Base-by-base conservation (phyloP, 1,140 invertebrate species). In the Cephus cinctus region DNA sequence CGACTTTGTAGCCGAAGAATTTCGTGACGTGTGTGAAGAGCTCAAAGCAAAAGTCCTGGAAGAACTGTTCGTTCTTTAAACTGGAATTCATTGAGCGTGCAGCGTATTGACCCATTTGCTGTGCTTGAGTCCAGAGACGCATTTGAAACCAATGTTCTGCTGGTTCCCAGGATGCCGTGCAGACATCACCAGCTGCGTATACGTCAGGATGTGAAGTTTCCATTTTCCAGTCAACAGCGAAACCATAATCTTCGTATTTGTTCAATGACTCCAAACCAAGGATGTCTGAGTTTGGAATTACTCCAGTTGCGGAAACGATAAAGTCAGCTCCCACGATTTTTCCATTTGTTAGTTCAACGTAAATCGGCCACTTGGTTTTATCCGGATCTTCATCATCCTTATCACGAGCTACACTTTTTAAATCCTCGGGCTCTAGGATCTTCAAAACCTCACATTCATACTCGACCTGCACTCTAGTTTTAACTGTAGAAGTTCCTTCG, bases 21-120 rank as follows among this genome's bases (percentile, higher is more conserved):
- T 84, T 86, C 3, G 97, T 99, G 1, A 95, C 90, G 77, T 99
- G 97, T 1, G 94, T 86, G 68, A 99, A 99, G 12, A 98, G 67
- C 77, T 99, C 96, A 78, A 99, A 99, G 71, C 92, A 94, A 74
- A 98, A 96, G 71, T 98, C 94, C 77, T 89, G 85, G 23, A 86
- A 72, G 16, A 88, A 81, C 47, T 81, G 75, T 75, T 90, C 84
- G 9, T 80, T 75, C 14, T 70, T 78, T 1, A 81, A 60, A 38
- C 76, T 76, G 2, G 83, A 85, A 50, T 84, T 79, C 91, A 99
- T 98, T 49, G 87, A 87, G 70, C 92, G 90, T 0, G 92, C 95
- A 11, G 90, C 93, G 79, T 96, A 97, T 31, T 81, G 80, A 8
- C 96, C 97, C 96, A 98, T 98, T 76, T 98, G 94, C 50, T 94